A percentile compares a stretch with the other conserved stretches of the same genome.
Conservation (phyloP, 2,797 vertebrate genomes). For the Rhynchotus rufescens region DNA sequence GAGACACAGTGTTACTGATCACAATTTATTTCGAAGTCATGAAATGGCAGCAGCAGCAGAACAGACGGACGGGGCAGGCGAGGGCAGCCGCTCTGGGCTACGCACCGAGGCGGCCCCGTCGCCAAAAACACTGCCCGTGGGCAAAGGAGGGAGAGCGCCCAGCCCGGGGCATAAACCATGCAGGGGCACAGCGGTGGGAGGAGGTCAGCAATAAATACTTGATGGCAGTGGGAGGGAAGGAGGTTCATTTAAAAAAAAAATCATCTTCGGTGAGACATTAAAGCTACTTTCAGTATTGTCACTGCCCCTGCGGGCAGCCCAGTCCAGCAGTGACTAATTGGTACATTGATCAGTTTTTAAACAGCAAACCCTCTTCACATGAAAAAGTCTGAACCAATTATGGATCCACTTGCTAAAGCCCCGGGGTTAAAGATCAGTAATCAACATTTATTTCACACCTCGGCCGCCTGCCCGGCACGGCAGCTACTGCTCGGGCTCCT, state of each 20-base stretch:
- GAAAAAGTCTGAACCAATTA: conserved; percentile 68
- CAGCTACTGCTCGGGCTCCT: conserved; percentile 86
- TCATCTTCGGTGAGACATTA: conserved; percentile 55
- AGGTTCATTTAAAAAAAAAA: conserved; percentile 34
- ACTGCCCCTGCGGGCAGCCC: conserved; percentile 43
- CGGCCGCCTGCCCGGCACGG: conserved; percentile 87
- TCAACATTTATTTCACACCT: conserved; percentile 97
- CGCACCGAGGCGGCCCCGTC: too few relatives aligned
- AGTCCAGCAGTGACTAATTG: conserved; percentile 45
- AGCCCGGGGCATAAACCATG: conserved; percentile 81
- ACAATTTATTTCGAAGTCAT: conserved; percentile 84
- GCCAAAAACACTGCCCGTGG: too few relatives aligned
- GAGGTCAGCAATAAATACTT: conserved; percentile 83
- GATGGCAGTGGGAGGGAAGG: conserved; percentile 38
- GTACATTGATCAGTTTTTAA: conserved; percentile 48
- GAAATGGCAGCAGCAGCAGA: conserved; percentile 90
- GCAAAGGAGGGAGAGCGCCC: conserved; percentile 78
- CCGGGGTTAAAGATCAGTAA: conserved; percentile 79
- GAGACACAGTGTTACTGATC: conserved; percentile 72
- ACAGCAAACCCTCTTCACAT: conserved; percentile 36
- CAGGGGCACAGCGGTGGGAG: conserved; percentile 78
- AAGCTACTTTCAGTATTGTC: conserved; percentile 73
- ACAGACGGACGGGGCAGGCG: conserved; percentile 77
- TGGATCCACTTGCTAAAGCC: conserved; percentile 70
- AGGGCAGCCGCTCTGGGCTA: too few relatives aligned